A percentile compares a stretch with the other conserved stretches of the same genome.
Conservation (phyloP, 2,113 vertebrate species). For the Daubentonia madagascariensis region DNA sequence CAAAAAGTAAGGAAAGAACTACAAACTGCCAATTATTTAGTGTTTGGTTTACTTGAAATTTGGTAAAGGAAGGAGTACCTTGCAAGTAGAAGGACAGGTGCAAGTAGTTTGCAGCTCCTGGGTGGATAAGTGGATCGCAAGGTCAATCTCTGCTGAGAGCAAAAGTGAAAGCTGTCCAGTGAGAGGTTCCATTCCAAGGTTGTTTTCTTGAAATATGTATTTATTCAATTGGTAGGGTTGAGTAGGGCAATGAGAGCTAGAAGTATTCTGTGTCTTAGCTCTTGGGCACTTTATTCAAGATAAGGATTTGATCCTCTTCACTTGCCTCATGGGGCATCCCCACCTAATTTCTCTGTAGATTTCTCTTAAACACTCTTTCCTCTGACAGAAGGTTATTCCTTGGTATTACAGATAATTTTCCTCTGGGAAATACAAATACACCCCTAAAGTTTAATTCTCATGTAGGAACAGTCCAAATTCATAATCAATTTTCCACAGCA, state of each 20-base stretch:
- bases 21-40: neutral
- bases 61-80: neutral
- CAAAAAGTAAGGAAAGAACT: neutral
- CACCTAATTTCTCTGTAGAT: neutral
- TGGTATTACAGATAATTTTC: neutral
- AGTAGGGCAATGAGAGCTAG: neutral
- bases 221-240: neutral
- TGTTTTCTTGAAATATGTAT: neutral
- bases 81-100: neutral
- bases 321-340: neutral
- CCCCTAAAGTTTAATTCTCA: slow-evolving; percentile 9
- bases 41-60: neutral
- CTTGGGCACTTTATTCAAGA: neutral
- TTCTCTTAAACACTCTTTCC: neutral
- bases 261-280: neutral
- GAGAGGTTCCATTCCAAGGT: neutral
- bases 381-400: neutral
- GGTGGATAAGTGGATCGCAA: neutral
- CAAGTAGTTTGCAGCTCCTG: neutral
- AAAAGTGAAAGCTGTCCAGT: neutral
- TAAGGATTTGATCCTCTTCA: neutral
- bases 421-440: neutral
- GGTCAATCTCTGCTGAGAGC: neutral
- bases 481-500: neutral
- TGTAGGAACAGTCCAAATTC: neutral